Evolutionary conservation across 1,140 invertebrate species (phyloP).

Genomic region (Drosophila guanche): DNA sequence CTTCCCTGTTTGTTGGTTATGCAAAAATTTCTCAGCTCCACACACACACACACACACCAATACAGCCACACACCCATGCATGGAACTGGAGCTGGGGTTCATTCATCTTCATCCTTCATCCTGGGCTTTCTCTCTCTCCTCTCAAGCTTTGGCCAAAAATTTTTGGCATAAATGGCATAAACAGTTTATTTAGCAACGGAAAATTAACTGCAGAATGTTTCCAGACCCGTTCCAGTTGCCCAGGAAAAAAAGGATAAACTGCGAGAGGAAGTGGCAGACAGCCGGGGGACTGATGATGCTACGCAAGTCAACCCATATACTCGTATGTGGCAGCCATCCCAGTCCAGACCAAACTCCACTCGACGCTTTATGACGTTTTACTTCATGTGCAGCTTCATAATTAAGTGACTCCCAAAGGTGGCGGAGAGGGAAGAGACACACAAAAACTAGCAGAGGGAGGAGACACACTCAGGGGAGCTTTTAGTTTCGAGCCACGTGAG

Average conservation of each 20-base stretch:
- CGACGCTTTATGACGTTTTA: slow-evolving; percentile 80
- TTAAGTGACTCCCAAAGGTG: slow-evolving; percentile 65
- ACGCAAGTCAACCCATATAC: slow-evolving; percentile 49
- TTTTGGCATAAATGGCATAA: slow-evolving; percentile 82
- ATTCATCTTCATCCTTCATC: slow-evolving; percentile 71
- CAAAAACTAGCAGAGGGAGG: slow-evolving; percentile 26
- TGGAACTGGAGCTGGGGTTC: slow-evolving; percentile 8
- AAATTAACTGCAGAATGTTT: slow-evolving; percentile 79
- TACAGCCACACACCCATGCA: slow-evolving; percentile 9
- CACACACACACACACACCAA: background rate
- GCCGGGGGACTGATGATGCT: slow-evolving; percentile 56
- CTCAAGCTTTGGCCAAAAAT: slow-evolving; percentile 61
- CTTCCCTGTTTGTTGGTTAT: slow-evolving; percentile 38
- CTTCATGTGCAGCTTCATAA: slow-evolving; percentile 81
- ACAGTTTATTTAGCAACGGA: slow-evolving; percentile 82
- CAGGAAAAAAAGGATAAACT: slow-evolving; percentile 39
- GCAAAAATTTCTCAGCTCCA: slow-evolving; percentile 56
- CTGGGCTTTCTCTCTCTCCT: slow-evolving; percentile 23
- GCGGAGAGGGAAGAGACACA: background rate
- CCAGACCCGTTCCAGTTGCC: slow-evolving; percentile 19
- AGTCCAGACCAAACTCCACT: slow-evolving; percentile 26
- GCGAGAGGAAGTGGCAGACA: slow-evolving; percentile 41
- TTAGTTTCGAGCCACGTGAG: slow-evolving; percentile 80
- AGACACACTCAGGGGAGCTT: slow-evolving; percentile 67
- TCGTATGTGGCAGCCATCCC: slow-evolving; percentile 18